Conservation (phyloP, 2,888 invertebrate genomes). For the Mesoligia furuncula region DNA sequence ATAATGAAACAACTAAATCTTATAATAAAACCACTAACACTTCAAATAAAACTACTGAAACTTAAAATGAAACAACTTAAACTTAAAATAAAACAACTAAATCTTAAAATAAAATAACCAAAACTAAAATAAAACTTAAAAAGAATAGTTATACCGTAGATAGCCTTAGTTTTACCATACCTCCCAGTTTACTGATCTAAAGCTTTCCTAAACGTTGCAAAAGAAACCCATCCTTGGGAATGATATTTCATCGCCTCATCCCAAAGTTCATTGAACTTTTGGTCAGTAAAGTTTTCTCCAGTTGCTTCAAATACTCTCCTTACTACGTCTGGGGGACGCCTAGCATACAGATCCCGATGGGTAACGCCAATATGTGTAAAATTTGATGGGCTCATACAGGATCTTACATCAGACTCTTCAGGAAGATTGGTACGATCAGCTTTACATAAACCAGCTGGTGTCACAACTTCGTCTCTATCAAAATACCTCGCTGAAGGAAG, state of each 20-base stretch:
- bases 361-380: conserved; percentile 67
- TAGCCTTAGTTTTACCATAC: not conserved
- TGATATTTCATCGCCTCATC: conserved; percentile 80
- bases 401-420: conserved; percentile 71
- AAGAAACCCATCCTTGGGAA: conserved; percentile 82
- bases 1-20: no score
- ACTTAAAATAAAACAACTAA: not conserved
- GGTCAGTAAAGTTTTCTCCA: conserved; percentile 80
- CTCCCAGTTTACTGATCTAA: not conserved
- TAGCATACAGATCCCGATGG: conserved; percentile 74
- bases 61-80: not conserved
- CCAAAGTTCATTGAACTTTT: conserved; percentile 83
- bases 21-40: no score
- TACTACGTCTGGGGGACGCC: conserved; percentile 68
- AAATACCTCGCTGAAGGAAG: conserved; percentile 75
- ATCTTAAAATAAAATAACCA: not conserved
- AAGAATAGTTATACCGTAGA: not conserved
- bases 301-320: conserved; percentile 81
- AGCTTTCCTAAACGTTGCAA: conserved; percentile 81
- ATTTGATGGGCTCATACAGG: conserved; percentile 69
- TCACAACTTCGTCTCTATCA: conserved; percentile 69
- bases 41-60: not conserved
- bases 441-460: conserved; percentile 67
- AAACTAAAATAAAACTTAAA: conserved; percentile 1
- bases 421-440: conserved; percentile 68